Evolutionary conservation across 2,888 invertebrate species (phyloP), one percentile per base, ranked within the genome.

Genomic region (Drosophila percnosoma): DNA sequence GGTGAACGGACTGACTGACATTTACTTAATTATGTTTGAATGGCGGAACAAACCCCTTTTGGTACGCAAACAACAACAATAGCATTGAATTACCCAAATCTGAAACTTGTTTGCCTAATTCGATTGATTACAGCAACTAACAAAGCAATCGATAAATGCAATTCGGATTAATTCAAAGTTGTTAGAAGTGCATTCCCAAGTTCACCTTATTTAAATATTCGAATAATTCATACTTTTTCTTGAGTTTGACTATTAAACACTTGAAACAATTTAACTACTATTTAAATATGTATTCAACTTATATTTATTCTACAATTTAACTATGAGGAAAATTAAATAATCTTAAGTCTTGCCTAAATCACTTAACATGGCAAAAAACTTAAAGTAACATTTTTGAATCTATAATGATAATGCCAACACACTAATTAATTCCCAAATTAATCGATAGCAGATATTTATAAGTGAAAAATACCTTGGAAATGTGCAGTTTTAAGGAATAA

Each of bases 1-100:
- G 86, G 74, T 83, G 88, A 85, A 83, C 88, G 72, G 68, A 83
- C 84, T 83, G 73, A 75, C 88, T 88, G 82, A 72, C 87, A 83
- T 83, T 87, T 83, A 78, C 66, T 80, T 84, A 86, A 84, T 86
- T 86, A 72, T 81, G 75, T 80, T 83, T 78, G 83, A 75, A 78
- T 83, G 71, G 75, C 83, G 86, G 86, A 83, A 83, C 89, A 83
- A 74, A 84, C 68, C 62, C 54, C 52, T 81, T 13, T 38, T 38
- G 15, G 63, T 61, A 68, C n/a, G 18, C 38, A 45, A 49, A 45
- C 29, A 54, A 52, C 54, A 60, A 62, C n/a, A 66, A 65, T 58
- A 45, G 55, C 13, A 42, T 31, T 42, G 21, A 48, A 38, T 53
- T 34, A 33, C 34, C 34, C n/a, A 29, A 55, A 36, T 27, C 6